Evolutionary conservation across 92 coral and sea anemone species (phyloP), one percentile per base, ranked within the genome.

Genomic region (Palythoa grandis): DNA sequence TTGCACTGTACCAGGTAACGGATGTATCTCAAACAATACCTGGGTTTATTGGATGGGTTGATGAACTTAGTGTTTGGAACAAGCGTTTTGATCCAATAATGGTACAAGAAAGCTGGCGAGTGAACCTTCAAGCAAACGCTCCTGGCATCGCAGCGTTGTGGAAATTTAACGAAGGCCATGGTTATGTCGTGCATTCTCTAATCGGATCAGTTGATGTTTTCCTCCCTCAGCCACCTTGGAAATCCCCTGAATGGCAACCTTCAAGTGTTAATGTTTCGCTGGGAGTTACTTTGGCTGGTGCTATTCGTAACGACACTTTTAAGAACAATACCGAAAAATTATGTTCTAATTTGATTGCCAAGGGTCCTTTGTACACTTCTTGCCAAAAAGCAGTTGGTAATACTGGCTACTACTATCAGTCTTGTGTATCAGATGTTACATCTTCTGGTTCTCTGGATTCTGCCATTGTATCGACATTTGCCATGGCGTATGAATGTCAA

Each of bases 141-240:
- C 75, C 79, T 3, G 94, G 90, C 11, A 72, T 91, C 37, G 70
- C 79, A 35, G 88, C 88, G 16, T 68, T 91, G 43, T 91, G 94
- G 94, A 91, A 91, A 74, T 91, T 91, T 72, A 91, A 91, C 52
- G 94, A 91, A 76, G 94, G 94, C 14, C 84, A 72, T 15, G 92
- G 92, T 8, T 88, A 57, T 40, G 50, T 80, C 29, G 92, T 83
- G 5, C 87, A 68, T 61, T 88, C 87, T 69, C 52, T 78, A n/a
- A 70, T 88, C 35, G 94, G 94, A 16, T 78, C 86, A 52, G 78
- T 88, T 39, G 75, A 88, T 70, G 76, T 91, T 35, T 63, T 63
- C 79, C 85, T 91, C 50, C 92, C 94, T 11, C 72, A 66, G 39
- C 89, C 92, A 56, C 94, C 94, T 5, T 91, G 94, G 94, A 88